Percentiles rank a stretch among this genome's conserved stretches.
These are phyloP conservation scores for Plotosus lineatus DNA, from an alignment of 2,113 vertebrate genomes.

Conservation along the genomic window DNA sequence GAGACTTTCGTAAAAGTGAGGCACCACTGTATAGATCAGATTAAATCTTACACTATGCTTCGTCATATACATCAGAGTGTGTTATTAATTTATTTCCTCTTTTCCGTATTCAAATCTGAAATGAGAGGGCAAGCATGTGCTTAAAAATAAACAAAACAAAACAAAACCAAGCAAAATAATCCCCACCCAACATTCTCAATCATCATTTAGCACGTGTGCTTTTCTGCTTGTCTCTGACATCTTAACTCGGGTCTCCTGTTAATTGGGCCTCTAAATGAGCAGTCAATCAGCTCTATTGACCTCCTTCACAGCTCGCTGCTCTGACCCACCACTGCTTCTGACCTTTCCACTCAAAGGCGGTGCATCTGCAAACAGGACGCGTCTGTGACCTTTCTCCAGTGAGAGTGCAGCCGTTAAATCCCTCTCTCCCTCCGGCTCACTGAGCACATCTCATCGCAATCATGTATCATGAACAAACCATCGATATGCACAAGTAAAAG, in stretches of 20 bases:
- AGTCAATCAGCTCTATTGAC: slow-evolving; percentile 51
- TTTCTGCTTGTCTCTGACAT: slow-evolving; percentile 28
- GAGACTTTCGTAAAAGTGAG: no score
- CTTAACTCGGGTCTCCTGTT: slow-evolving; percentile 27
- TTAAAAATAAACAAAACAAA: neutral
- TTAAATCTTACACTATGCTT: no score
- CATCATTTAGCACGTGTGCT: slow-evolving; percentile 14
- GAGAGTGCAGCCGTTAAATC: slow-evolving; percentile 38
- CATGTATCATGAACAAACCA: slow-evolving; percentile 44
- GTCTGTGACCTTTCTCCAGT: slow-evolving; percentile 65
- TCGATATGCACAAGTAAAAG: slow-evolving; percentile 33
- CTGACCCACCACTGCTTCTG: slow-evolving; percentile 49
- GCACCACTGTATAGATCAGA: no score
- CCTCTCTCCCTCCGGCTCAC: slow-evolving; percentile 1
- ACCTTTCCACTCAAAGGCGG: slow-evolving; percentile 64
- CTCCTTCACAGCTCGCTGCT: slow-evolving; percentile 30
- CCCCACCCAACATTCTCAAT: neutral
- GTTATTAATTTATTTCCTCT: neutral
- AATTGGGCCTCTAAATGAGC: slow-evolving; percentile 41
- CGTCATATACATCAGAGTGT: no score
- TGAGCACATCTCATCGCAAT: slow-evolving; percentile 42
- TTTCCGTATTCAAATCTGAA: neutral
- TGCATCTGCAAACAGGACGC: slow-evolving; percentile 65
- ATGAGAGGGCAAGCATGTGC: neutral
- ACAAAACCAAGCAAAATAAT: no score